phyloP scores from a whole-genome alignment of 2,797 vertebrate species.

The Sorex maritimensis region DNA sequence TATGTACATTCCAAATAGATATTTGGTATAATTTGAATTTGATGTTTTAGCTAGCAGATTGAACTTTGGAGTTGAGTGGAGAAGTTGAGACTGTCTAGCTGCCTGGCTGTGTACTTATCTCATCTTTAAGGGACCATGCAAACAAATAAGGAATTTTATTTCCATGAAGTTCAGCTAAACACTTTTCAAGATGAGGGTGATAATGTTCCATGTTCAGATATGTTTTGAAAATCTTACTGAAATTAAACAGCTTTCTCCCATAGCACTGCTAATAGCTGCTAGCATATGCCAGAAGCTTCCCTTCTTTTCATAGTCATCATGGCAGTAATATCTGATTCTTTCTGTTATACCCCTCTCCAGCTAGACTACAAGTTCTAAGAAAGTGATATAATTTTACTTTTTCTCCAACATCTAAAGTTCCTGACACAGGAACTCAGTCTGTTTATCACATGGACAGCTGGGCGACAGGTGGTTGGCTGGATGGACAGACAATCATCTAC shows the following conservation, averaged over 20 bases:
- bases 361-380: not conserved
- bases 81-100: not conserved
- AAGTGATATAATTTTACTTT: not conserved
- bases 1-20: not conserved
- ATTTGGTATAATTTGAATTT: conserved; percentile 20
- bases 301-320: not conserved
- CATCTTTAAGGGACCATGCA: not conserved
- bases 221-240: not conserved
- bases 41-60: not conserved
- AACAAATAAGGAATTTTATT: not conserved
- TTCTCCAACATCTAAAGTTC: not conserved
- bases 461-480: too few species aligned
- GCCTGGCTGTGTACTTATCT: not conserved
- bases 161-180: conserved; percentile 11
- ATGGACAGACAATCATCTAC: not conserved
- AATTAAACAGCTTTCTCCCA: not conserved
- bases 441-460: not conserved
- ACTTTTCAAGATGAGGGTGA: not conserved
- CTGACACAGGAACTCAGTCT: not conserved
- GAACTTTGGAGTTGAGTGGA: not conserved
- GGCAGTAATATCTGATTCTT: not conserved
- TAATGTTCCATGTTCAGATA: not conserved
- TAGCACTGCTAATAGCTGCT: not conserved
- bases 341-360: not conserved
- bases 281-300: not conserved